phyloP scores from a whole-genome alignment of 2,797 vertebrate genomes.

The Astyanax mexicanus region DNA sequence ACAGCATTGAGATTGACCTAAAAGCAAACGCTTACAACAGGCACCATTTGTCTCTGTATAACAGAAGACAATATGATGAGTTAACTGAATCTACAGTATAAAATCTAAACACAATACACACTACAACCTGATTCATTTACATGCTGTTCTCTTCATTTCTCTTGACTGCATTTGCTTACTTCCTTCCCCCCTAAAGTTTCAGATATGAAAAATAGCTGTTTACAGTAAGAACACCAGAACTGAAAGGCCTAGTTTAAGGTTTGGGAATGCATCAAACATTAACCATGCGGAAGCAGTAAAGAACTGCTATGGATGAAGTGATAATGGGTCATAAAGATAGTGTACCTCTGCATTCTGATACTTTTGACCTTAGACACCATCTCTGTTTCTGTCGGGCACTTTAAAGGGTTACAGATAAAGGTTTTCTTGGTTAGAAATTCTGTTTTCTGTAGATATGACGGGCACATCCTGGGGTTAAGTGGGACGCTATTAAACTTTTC shows the following conservation, averaged over 20 bases:
- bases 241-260: conserved; percentile 23
- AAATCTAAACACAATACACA: no score
- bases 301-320: conserved; percentile 44
- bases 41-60: not conserved
- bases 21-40: no score
- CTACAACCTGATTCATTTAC: no score
- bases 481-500: not conserved
- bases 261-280: conserved; percentile 46
- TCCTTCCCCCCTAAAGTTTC: not conserved
- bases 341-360: conserved; percentile 41
- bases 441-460: not conserved
- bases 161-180: not conserved
- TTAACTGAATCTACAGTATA: no score
- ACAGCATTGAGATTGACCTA: not conserved
- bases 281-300: conserved; percentile 50
- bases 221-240: conserved; percentile 30
- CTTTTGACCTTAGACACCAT: conserved; percentile 45
- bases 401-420: conserved; percentile 23
- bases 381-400: conserved; percentile 15
- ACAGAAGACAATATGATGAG: no score
- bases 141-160: not conserved
- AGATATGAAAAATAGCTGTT: not conserved
- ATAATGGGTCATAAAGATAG: conserved; percentile 53
- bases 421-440: not conserved
- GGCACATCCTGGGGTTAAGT: not conserved